These are phyloP conservation scores for Holothuria leucospilota DNA, from an alignment of 53 echinoderm and acorn worm species.

Conservation along the genomic window DNA sequence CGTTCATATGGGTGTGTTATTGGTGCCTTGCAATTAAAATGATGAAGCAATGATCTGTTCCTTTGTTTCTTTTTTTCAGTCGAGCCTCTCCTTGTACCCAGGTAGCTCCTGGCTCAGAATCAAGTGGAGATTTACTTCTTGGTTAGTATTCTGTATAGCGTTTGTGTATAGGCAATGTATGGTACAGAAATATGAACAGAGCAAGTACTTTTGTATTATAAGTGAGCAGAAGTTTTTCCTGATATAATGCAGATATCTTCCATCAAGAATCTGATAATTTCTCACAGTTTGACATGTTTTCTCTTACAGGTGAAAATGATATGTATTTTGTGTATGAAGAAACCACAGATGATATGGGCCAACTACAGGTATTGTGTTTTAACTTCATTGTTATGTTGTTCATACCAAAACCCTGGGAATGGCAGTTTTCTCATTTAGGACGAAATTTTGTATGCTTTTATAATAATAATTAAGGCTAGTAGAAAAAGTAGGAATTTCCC, in stretches of 20 bases:
- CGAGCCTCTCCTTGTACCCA: slow-evolving; percentile 75
- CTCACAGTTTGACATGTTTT: slow-evolving; percentile 2
- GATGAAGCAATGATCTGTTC: neutral
- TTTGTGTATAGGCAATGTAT: neutral
- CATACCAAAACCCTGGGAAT: too few species aligned
- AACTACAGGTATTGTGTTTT: slow-evolving; percentile 34
- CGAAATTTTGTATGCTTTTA: too few species aligned
- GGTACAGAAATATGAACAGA: neutral
- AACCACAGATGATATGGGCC: slow-evolving; percentile 35
- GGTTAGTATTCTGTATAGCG: slow-evolving; percentile 40
- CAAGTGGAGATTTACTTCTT: slow-evolving; percentile 74
- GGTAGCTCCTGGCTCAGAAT: slow-evolving; percentile 85
- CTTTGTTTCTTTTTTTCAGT: slow-evolving; percentile 39
- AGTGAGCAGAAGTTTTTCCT: neutral
- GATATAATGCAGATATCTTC: neutral
- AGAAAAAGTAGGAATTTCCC: too few species aligned
- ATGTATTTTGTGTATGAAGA: slow-evolving; percentile 98
- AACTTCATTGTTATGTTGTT: too few species aligned
- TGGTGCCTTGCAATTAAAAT: too few species aligned
- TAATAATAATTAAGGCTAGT: too few species aligned
- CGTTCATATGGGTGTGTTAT: too few species aligned
- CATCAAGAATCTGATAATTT: slow-evolving; percentile 3
- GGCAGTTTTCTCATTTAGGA: too few species aligned
- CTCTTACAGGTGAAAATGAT: slow-evolving; percentile 73
- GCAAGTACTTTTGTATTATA: neutral